Percentiles rank a stretch among this genome's conserved stretches.
Conservation (phyloP, 1,140 invertebrate species). For the Drosophila ercepeae region DNA sequence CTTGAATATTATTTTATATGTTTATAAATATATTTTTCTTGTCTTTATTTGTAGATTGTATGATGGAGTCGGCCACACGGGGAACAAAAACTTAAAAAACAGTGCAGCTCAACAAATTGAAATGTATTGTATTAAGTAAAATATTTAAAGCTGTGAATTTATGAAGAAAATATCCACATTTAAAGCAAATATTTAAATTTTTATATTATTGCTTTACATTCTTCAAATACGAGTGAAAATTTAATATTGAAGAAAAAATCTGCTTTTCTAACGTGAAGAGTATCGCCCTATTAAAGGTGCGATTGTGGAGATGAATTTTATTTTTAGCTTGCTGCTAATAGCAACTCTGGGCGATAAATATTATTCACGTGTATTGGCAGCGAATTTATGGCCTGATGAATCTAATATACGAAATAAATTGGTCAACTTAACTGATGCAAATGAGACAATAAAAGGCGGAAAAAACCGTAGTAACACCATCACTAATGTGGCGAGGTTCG, state of each 20-base stretch:
- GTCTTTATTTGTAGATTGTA: too few relatives aligned
- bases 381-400: conserved; percentile 11
- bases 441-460: conserved; percentile 25
- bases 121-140: too few relatives aligned
- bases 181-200: background rate
- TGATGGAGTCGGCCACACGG: too few relatives aligned
- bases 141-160: too few relatives aligned
- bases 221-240: background rate
- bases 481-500: conserved; percentile 71
- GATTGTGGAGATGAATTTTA: conserved; percentile 58
- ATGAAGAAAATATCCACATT: background rate
- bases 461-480: conserved; percentile 62
- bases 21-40: too few relatives aligned
- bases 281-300: conserved; percentile 24
- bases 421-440: conserved; percentile 34
- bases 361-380: conserved; percentile 15
- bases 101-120: too few relatives aligned
- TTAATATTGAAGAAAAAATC: background rate
- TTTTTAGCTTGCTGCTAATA: conserved; percentile 55
- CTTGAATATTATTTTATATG: too few relatives aligned
- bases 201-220: background rate
- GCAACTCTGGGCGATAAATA: conserved; percentile 32
- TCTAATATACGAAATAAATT: conserved; percentile 6
- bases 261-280: background rate
- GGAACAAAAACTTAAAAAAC: too few relatives aligned